Base-by-base conservation (phyloP, 2,113 vertebrate species). In the Burhinus oedicnemus region DNA sequence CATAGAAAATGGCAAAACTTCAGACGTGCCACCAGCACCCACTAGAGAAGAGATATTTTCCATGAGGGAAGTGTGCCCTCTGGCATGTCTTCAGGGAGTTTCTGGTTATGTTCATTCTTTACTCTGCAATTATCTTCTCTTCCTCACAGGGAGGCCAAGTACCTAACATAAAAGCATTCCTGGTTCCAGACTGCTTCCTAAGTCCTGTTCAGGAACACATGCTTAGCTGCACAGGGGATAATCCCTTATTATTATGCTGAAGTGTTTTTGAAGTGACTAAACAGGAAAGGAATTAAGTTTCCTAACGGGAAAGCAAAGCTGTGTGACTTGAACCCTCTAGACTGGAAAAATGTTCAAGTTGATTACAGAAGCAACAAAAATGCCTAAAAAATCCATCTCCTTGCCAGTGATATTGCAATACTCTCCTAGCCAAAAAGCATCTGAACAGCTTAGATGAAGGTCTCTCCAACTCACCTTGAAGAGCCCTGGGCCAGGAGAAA, bases 291-390 rank as follows among this genome's bases (percentile, higher is more conserved):
- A 91, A 95, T 77, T 62, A 40, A 91, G 38, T 62, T 86, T 74
- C 65, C 72, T 87, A 93, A 91, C 26, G 36, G 44, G 61, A 89
- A 92, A 83, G 68, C 69, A 91, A 94, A 94, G 82, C 55, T 75
- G 26, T 45, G 32, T 72, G 42, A 92, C 57, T 76, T 91, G 84
- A 90, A 89, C 23, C 38, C n/a, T 69, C 40, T 78, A 58, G 70
- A 71, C 84, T 57, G 32, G 55, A 95, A 91, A 94, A 91, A 38
- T 5, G 15, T 47, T 89, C 19, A 29, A 57, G n/a, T 5, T 93
- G 30, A 71, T 58, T 83, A 70, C 64, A 54, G 80, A 86, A 88
- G 29, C 10, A 87, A 75, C 25, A 92, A 64, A 90, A 87, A 9
- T 8, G 12, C 61, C 25, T 58, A 45, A 60, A 55, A 74, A 11